phyloP scores from a whole-genome alignment of 2,888 invertebrate genomes.

The Bombyx huttoni region DNA sequence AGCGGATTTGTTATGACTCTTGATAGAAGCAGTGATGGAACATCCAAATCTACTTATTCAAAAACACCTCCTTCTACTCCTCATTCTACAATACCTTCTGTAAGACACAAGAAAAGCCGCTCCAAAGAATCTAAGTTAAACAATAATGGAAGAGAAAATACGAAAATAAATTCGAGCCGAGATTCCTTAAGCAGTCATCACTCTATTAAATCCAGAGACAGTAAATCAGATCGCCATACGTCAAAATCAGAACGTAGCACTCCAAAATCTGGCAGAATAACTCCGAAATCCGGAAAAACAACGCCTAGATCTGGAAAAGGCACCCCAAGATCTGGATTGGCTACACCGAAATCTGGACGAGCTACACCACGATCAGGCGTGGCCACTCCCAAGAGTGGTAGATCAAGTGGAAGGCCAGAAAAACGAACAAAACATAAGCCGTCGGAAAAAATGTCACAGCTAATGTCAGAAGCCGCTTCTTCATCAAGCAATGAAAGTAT shows the following conservation, averaged over 20 bases:
- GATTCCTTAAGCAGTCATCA: conserved; percentile 68
- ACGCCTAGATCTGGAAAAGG: conserved; percentile 55
- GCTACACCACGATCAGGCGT: conserved; percentile 57
- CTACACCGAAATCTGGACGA: conserved; percentile 58
- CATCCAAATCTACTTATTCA: conserved; percentile 61
- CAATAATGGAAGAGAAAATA: conserved; percentile 44
- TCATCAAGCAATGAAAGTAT: conserved; percentile 74
- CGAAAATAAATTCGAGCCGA: conserved; percentile 59
- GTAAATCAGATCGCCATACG: conserved; percentile 60
- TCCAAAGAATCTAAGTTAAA: conserved; percentile 62
- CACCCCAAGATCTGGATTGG: conserved; percentile 56
- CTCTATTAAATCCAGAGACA: conserved; percentile 61
- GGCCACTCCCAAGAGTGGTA: conserved; percentile 73
- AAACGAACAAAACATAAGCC: conserved; percentile 60
- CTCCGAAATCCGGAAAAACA: conserved; percentile 53
- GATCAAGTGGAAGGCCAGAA: conserved; percentile 63
- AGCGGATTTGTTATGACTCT: conserved; percentile 67
- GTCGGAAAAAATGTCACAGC: conserved; percentile 66
- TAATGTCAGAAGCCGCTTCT: conserved; percentile 71
- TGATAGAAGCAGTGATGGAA: conserved; percentile 65
- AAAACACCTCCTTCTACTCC: conserved; percentile 65
- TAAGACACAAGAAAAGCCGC: conserved; percentile 60
- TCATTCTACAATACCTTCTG: conserved; percentile 59
- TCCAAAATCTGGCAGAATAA: conserved; percentile 57
- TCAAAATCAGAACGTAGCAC: conserved; percentile 64